Evolutionary conservation across 2,888 invertebrate genomes (phyloP).

Genomic region (Coelinius sp.): DNA sequence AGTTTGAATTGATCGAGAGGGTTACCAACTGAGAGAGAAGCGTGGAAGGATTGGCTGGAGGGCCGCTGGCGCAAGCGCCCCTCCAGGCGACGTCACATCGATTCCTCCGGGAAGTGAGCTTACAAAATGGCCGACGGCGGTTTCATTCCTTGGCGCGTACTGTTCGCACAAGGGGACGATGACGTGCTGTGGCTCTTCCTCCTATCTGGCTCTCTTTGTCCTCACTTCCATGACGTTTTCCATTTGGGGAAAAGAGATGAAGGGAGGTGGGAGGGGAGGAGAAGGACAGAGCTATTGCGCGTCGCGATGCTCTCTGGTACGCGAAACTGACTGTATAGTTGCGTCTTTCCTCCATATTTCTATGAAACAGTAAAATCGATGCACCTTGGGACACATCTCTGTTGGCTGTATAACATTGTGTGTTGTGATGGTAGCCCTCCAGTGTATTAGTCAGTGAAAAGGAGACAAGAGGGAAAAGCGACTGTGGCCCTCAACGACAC

Average conservation of each 20-base stretch:
- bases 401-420: background rate
- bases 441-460: slow-evolving; percentile 31
- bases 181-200: slow-evolving; percentile 42
- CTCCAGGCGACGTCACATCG: slow-evolving; percentile 70
- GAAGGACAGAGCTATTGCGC: background rate
- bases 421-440: slow-evolving; percentile 25
- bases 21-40: slow-evolving; percentile 54
- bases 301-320: background rate
- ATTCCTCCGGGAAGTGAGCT: slow-evolving; percentile 71
- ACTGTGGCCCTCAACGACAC: slow-evolving; percentile 49
- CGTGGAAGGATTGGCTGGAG: slow-evolving; percentile 57
- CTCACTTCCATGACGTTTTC: slow-evolving; percentile 36
- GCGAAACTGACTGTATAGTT: too few species aligned
- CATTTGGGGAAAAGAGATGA: slow-evolving; percentile 20
- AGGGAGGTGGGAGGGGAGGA: slow-evolving; percentile 19
- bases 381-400: slow-evolving; percentile 62
- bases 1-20: slow-evolving; percentile 60
- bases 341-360: background rate
- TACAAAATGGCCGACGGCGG: slow-evolving; percentile 71
- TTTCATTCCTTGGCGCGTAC: slow-evolving; percentile 62
- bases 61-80: slow-evolving; percentile 70
- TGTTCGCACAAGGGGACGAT: slow-evolving; percentile 39
- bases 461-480: slow-evolving; percentile 43
- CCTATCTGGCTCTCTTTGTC: slow-evolving; percentile 65
- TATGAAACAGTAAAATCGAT: slow-evolving; percentile 64